A percentile compares a stretch with the other conserved stretches of the same genome.
phyloP scores from a whole-genome alignment of 2,888 invertebrate genomes.

The Euzophera pinguis region DNA sequence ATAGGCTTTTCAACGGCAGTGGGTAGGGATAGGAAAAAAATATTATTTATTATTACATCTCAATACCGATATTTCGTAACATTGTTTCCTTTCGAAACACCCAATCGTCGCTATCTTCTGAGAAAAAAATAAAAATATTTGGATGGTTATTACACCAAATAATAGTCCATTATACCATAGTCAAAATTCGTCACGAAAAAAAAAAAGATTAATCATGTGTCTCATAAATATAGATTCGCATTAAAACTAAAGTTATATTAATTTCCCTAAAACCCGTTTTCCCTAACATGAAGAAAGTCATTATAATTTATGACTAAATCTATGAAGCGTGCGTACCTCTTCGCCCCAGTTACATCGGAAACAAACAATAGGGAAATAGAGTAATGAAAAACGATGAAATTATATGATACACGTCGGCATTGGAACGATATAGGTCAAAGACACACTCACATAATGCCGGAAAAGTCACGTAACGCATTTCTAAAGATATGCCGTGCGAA shows the following conservation, averaged over 20 bases:
- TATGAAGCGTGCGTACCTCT: background rate
- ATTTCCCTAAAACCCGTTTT: background rate
- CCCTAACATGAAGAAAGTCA: background rate
- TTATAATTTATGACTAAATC: background rate
- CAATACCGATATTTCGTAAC: too few species aligned
- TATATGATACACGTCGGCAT: background rate
- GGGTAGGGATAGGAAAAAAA: too few species aligned
- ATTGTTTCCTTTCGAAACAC: too few species aligned
- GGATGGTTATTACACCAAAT: too few species aligned
- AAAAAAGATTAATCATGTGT: too few species aligned
- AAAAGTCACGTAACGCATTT: constrained; percentile 23
- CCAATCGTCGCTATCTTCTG: too few species aligned
- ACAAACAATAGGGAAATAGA: constrained; percentile 18
- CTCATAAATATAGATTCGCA: too few species aligned
- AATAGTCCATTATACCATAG: too few species aligned
- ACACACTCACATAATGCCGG: constrained; percentile 14
- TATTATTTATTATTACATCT: too few species aligned
- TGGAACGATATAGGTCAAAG: constrained; percentile 16
- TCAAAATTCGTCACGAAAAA: too few species aligned
- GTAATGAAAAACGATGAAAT: constrained; percentile 24
- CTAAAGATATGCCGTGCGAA: constrained; percentile 37
- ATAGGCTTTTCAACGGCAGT: too few species aligned
- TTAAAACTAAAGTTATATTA: background rate
- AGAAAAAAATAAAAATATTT: too few species aligned
- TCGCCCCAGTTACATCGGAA: constrained; percentile 6